Conservation (phyloP, 2,797 vertebrate species). For the Anisognathus igniventris region DNA sequence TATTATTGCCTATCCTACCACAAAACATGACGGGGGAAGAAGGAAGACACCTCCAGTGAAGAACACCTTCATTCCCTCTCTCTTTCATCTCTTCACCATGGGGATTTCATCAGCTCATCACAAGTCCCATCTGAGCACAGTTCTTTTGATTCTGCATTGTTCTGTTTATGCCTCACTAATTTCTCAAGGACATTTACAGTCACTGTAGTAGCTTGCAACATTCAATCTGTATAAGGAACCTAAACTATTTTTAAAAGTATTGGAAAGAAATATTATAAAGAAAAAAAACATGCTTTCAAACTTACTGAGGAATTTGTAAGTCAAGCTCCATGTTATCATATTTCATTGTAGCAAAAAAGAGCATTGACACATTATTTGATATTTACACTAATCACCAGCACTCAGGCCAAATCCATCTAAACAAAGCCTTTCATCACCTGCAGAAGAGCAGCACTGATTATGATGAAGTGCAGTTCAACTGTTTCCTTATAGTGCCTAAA, state of each 20-base stretch:
- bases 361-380: slow-evolving; percentile 26
- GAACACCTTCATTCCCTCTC: background rate
- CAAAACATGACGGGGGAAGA: background rate
- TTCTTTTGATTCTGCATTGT: background rate
- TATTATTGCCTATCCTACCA: background rate
- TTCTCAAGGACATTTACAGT: background rate
- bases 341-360: background rate
- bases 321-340: background rate
- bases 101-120: background rate
- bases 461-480: slow-evolving; percentile 5
- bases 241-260: background rate
- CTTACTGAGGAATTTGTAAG: background rate
- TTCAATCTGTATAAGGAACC: background rate
- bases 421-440: slow-evolving; percentile 54
- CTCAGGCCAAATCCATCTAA: slow-evolving; percentile 37
- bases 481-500: background rate
- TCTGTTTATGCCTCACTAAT: background rate
- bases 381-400: slow-evolving; percentile 49
- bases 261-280: background rate
- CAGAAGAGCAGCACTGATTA: slow-evolving; percentile 51
- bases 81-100: background rate
- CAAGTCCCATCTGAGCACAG: background rate
- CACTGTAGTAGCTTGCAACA: background rate
- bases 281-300: background rate
- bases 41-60: background rate